A percentile compares a stretch with the other conserved stretches of the same genome.
These are phyloP conservation scores for Homarus americanus DNA, from an alignment of 1,140 invertebrate species.

Conservation along the genomic window DNA sequence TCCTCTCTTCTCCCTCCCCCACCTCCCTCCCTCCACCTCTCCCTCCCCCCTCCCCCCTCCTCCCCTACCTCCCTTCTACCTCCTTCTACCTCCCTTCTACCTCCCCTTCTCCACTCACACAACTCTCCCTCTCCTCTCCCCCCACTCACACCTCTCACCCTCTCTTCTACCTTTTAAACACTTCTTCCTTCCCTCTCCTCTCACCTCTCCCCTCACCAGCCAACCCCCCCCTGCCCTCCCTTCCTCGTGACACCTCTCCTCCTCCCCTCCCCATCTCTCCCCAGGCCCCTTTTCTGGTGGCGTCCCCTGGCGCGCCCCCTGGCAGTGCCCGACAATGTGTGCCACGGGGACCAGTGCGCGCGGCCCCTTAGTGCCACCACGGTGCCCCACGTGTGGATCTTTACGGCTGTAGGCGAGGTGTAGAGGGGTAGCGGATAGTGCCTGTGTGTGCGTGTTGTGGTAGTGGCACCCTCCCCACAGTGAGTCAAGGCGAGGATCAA, in stretches of 20 bases:
- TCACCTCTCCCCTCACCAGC: neutral
- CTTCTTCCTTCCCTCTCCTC: neutral
- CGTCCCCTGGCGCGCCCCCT: constrained; percentile 6
- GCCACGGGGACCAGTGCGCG: constrained; percentile 58
- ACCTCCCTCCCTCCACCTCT: neutral
- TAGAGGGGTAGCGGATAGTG: neutral
- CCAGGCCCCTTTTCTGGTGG: neutral
- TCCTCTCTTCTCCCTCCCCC: neutral
- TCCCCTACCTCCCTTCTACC: neutral
- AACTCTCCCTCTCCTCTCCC: too few relatives aligned
- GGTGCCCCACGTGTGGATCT: constrained; percentile 48
- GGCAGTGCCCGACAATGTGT: constrained; percentile 63
- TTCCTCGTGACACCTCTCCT: constrained; percentile 1
- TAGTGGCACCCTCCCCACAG: neutral
- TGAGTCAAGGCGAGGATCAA: too few relatives aligned
- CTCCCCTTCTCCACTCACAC: too few relatives aligned
- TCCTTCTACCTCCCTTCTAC: too few relatives aligned
- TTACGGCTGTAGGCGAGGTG: constrained; percentile 26
- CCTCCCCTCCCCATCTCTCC: neutral
- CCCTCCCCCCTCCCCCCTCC: constrained; percentile 1
- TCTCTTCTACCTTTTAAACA: neutral
- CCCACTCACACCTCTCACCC: neutral
- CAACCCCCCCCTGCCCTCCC: neutral
- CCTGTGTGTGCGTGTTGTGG: neutral
- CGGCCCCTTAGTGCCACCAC: constrained; percentile 41